Evolutionary conservation across 1,140 invertebrate genomes (phyloP).

Genomic region (Nomia melanderi): DNA sequence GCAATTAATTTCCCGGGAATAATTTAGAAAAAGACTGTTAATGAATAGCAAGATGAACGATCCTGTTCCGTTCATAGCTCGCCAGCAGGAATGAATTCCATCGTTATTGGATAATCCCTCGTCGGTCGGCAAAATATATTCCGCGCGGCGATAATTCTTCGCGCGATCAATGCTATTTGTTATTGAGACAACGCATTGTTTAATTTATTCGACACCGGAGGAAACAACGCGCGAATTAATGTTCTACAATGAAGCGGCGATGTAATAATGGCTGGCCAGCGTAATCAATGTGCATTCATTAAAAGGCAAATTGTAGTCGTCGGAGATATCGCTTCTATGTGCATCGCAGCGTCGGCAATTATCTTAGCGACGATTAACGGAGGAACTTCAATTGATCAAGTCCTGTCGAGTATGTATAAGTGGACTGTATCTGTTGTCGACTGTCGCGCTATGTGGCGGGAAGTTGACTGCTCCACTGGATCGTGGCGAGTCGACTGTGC

Average conservation of each 20-base stretch:
- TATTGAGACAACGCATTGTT: slow-evolving; percentile 8
- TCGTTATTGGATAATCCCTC: slow-evolving; percentile 2
- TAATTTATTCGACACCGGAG: slow-evolving; percentile 52
- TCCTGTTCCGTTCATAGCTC: not conserved
- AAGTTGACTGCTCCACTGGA: no score
- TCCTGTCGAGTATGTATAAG: no score
- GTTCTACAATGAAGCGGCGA: slow-evolving; percentile 38
- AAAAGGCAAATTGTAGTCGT: not conserved
- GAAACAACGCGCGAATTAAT: slow-evolving; percentile 52
- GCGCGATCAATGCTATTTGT: slow-evolving; percentile 16
- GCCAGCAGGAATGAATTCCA: slow-evolving; percentile 2
- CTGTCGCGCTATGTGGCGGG: no score
- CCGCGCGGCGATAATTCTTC: not conserved
- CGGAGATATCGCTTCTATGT: no score
- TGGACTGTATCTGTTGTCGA: no score
- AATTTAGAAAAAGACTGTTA: no score
- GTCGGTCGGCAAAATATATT: slow-evolving; percentile 7
- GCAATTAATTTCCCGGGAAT: no score
- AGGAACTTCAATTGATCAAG: no score
- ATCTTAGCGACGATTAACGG: no score
- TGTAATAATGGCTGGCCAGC: slow-evolving; percentile 31
- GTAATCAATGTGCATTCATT: slow-evolving; percentile 15
- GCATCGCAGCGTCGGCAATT: no score
- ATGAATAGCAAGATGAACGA: not conserved
- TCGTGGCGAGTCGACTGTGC: no score